Base-by-base conservation (phyloP, 2,113 vertebrate species). In the Heterotilapia buettikoferi region DNA sequence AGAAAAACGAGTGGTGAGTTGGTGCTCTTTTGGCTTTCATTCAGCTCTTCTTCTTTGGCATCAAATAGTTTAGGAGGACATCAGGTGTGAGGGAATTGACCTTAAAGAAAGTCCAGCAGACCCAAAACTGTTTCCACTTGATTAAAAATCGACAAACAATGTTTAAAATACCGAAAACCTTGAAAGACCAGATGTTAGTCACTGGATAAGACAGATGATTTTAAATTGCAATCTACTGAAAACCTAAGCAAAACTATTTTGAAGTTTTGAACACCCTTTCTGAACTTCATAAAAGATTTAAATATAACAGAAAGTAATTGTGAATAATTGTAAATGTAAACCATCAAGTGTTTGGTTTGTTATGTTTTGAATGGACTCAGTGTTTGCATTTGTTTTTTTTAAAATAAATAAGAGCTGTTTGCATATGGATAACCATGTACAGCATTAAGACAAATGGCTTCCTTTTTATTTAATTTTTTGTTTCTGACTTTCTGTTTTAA, bases 1-100 rank as follows among this genome's bases (percentile, higher is more conserved):
- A 97, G 99, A 99, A 97, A 99, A 98, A 90, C 95, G 98, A 95
- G 97, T 99, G 97, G 99, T 99, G 90, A 97, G 98, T 97, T 7
- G 3, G 4, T 6, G 6, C 4, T 19, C 10, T 24, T 52, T 45
- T 6, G 4, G 50, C 16, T 71, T 83, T 40, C 24, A 14, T 40
- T 43, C 5, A 47, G 6, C 24, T 50, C 43, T 76, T 76, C 9
- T 50, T 47, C 10, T 47, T 7, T 76, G 68, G 40, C 24, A 76
- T 47, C 21, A 26, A 71, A 71, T 14, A 29, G 13, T 76, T 47
- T 76, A 45, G 68, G 40, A 47, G 24, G 40, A 26, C 21, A 19
- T 47, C 40, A 47, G 43, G 24, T 47, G 24, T 47, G 40, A 76
- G 24, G 36, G 43, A 47, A 47, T 24, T 18, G 24, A 47, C 5